phyloP scores from a whole-genome alignment of 1,140 invertebrate species.

The Drosophila insularis region DNA sequence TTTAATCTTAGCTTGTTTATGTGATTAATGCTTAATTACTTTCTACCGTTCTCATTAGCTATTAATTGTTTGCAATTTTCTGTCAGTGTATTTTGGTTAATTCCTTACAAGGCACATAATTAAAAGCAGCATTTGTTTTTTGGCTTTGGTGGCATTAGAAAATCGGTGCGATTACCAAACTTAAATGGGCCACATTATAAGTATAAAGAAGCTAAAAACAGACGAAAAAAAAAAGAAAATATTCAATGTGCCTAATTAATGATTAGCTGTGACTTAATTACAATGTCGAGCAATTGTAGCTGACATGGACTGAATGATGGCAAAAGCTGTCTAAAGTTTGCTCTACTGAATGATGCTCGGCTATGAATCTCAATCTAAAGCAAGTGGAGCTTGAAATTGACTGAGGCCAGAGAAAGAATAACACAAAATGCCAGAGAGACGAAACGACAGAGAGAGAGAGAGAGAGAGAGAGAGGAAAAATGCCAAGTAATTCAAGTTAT shows the following conservation, averaged over 20 bases:
- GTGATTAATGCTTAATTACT: too few species aligned
- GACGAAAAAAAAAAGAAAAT: slow-evolving; percentile 9
- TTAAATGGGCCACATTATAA: slow-evolving; percentile 56
- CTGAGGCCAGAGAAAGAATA: slow-evolving; percentile 10
- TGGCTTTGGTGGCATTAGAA: slow-evolving; percentile 67
- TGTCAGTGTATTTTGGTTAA: slow-evolving; percentile 15
- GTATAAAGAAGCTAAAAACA: slow-evolving; percentile 7
- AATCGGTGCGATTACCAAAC: slow-evolving; percentile 73
- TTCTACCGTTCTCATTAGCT: too few species aligned
- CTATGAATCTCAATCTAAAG: not conserved
- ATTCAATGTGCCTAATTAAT: slow-evolving; percentile 71
- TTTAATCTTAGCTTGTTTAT: too few species aligned
- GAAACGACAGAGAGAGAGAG: too few species aligned
- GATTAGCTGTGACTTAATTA: slow-evolving; percentile 70
- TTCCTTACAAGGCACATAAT: slow-evolving; percentile 61
- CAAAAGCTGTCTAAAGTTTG: not conserved
- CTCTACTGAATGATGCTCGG: not conserved
- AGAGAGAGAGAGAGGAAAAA: not conserved
- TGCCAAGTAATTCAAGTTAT: slow-evolving; percentile 25
- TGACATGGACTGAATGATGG: slow-evolving; percentile 31
- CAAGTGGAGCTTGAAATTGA: slow-evolving; percentile 71
- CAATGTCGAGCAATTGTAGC: slow-evolving; percentile 53
- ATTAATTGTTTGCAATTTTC: not conserved
- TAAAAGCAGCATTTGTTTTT: slow-evolving; percentile 70
- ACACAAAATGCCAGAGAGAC: not conserved